Base-by-base conservation (phyloP, 2,113 vertebrate species). In the Tragelaphus buxtoni region DNA sequence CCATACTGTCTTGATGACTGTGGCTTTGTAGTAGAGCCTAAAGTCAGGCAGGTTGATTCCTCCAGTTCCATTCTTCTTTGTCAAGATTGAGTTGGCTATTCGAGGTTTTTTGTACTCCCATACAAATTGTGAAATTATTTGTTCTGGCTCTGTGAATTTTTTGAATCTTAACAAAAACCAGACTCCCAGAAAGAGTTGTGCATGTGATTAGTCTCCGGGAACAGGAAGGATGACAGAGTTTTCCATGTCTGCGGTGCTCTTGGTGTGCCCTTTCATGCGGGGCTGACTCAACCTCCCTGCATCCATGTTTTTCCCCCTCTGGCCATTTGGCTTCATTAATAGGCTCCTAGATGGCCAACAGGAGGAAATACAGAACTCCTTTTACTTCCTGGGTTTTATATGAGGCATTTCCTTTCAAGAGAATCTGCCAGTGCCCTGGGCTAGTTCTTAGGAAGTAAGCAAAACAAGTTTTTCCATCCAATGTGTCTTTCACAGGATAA, bases 241-340 rank as follows among this genome's bases (percentile, higher is more conserved):
- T 22, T 1, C 4, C 4, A 0, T 0, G 58, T 42, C 30, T 6
- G 0, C 1, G 0, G 8, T 16, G 35, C 0, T 9, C 18, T 65
- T 51, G 39, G 9, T 39, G 5, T 0, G 13, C n/a, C 20, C 35
- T 69, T 69, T 24, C 17, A 2, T 16, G 7, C 0, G 6, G 30
- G 32, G 39, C 72, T 0, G 7, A 9, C 45, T 47, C 32, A 3
- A 3, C 22, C 42, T 65, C 14, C 35, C 26, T 22, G 24, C 20
- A 26, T 12, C 56, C 2, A 5, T 6, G 0, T 5, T 28, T 24
- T 13, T 24, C 39, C 3, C 30, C 9, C 87, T 53, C 65, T 20
- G 69, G n/a, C 30, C 55, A 4, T 42, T 49, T 53, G 69, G 30
- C 42, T 81, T 82, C 58, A 30, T 35, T 69, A 74, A 88, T 17